These are phyloP conservation scores for Eupeodes luniger DNA, from an alignment of 2,888 invertebrate species.

Conservation along the genomic window DNA sequence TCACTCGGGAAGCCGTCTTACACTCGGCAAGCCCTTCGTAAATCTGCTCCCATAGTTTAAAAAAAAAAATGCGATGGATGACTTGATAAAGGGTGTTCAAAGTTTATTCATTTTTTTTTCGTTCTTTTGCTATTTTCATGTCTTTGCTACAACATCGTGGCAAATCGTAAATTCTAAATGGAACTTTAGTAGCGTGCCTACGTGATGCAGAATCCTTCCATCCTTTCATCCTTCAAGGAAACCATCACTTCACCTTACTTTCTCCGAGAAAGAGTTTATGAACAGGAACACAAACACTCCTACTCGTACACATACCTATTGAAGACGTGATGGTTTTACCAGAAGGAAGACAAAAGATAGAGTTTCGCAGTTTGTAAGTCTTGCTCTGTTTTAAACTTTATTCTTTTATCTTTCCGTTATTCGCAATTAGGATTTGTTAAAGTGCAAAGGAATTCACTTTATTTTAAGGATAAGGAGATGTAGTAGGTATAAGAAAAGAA, in stretches of 20 bases:
- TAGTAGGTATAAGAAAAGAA: not conserved
- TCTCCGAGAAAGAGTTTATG: conserved; percentile 45
- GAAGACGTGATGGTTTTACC: conserved; percentile 61
- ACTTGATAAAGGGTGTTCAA: conserved; percentile 65
- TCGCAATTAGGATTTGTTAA: conserved; percentile 72
- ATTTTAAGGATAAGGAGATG: conserved; percentile 38
- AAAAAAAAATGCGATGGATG: conserved; percentile 55
- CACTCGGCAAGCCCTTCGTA: conserved; percentile 14
- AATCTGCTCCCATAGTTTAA: conserved; percentile 36
- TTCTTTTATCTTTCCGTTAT: conserved; percentile 62
- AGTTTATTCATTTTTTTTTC: conserved; percentile 37
- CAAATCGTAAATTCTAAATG: conserved; percentile 69
- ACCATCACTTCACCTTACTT: conserved; percentile 31
- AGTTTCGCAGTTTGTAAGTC: conserved; percentile 33
- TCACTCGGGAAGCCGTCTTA: conserved; percentile 7
- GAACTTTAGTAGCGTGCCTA: conserved; percentile 64
- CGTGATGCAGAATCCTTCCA: conserved; percentile 56
- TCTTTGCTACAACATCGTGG: conserved; percentile 26
- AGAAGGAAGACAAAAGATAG: conserved; percentile 31
- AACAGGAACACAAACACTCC: conserved; percentile 21
- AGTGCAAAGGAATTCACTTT: conserved; percentile 71
- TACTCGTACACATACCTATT: not conserved
- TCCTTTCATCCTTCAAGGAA: conserved; percentile 8
- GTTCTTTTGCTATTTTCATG: conserved; percentile 5
- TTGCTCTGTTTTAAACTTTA: conserved; percentile 33